These are phyloP conservation scores for Synaphobranchus kaupii DNA, from an alignment of 2,797 vertebrate genomes.

Conservation along the genomic window DNA sequence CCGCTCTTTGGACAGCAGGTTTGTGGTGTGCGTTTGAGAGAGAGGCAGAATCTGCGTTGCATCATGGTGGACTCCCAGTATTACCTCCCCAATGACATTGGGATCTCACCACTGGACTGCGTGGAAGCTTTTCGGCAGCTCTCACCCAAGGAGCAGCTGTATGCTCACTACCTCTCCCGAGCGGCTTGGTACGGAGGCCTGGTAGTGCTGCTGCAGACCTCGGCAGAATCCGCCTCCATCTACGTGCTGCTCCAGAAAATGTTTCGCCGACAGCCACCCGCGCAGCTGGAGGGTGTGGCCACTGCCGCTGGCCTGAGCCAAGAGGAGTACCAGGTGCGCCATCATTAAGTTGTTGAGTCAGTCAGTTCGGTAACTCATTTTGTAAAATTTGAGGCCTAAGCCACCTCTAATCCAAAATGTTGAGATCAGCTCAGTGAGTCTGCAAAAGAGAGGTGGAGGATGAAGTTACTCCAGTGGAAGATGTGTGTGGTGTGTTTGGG, in stretches of 20 bases:
- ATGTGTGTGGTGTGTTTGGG: neutral
- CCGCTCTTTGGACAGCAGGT: neutral
- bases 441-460: neutral
- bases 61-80: constrained; percentile 90
- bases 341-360: neutral
- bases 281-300: constrained; percentile 73
- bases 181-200: constrained; percentile 89
- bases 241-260: constrained; percentile 84
- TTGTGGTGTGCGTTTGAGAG: neutral
- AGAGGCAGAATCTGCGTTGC: constrained; percentile 31
- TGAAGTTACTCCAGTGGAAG: neutral
- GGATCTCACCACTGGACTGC: constrained; percentile 84
- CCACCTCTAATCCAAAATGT: neutral
- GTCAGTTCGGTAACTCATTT: neutral
- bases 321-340: constrained; percentile 85
- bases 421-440: too few species aligned
- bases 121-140: constrained; percentile 83
- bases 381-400: neutral
- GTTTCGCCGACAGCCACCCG: constrained; percentile 79
- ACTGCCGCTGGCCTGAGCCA: constrained; percentile 74
- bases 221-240: constrained; percentile 84
- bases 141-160: constrained; percentile 82
- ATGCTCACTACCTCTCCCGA: constrained; percentile 85
- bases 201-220: constrained; percentile 87
- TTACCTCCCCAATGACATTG: constrained; percentile 86